Evolutionary conservation across 2,797 vertebrate genomes (phyloP).

Genomic region (Odontamblyopus lacepedii): DNA sequence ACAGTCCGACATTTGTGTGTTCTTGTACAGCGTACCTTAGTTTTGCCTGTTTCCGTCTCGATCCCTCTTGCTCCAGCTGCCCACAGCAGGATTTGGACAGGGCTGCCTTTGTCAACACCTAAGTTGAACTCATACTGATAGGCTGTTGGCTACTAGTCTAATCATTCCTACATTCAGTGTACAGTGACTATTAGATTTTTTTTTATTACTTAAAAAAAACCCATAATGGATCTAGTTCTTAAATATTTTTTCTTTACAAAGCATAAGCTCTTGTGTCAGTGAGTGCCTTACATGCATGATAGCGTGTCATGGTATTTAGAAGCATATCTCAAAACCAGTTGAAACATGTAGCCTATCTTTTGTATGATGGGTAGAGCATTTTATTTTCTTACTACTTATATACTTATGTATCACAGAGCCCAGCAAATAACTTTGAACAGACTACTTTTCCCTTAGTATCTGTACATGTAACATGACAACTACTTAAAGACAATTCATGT

Average conservation of each 20-base stretch:
- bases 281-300: background rate
- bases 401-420: background rate
- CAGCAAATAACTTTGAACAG: background rate
- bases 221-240: background rate
- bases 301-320: background rate
- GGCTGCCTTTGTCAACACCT: background rate
- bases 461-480: too few species aligned
- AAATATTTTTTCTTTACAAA: background rate
- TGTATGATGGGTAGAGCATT: too few species aligned
- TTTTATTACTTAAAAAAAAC: background rate
- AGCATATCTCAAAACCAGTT: background rate
- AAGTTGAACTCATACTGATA: background rate
- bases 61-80: slow-evolving; percentile 37
- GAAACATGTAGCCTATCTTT: background rate
- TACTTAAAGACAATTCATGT: too few species aligned
- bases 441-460: background rate
- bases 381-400: background rate
- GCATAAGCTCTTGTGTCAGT: background rate
- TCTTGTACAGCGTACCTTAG: background rate
- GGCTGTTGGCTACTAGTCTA: background rate
- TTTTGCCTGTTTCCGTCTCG: slow-evolving; percentile 1
- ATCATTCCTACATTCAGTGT: background rate
- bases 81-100: slow-evolving; percentile 29
- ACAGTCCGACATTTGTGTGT: background rate
- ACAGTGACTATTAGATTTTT: background rate